Base-by-base conservation (phyloP, 2,113 vertebrate species). In the Tor tambroides region DNA sequence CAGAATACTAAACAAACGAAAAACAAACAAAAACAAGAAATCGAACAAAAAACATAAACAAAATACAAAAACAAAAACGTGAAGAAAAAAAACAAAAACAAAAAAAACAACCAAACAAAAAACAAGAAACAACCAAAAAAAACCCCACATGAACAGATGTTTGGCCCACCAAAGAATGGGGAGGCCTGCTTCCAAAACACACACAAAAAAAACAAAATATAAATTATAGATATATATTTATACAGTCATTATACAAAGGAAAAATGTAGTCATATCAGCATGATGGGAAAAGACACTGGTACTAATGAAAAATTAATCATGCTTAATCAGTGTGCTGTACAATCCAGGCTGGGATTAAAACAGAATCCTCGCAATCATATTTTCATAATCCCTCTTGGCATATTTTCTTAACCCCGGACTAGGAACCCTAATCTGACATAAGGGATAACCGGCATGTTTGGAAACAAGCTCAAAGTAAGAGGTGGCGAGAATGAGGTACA, bases 401-500 rank as follows among this genome's bases (percentile, higher is more conserved):
- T 88, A 90, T 85, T 86, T 43, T 65, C 84, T 85, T 91, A 87
- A 89, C 84, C 85, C 84, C 56, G 75, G 84, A 89, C 32, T 74
- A 87, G 85, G 74, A 88, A 97, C 98, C 98, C 92, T 98, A 96
- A 21, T 97, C 97, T 32, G 86, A 69, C 86, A 90, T 89, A 80
- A 78, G 46, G 86, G 83, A 89, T 92, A 90, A 92, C 85, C 86
- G 87, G 88, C 26, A 9, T 80, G 89, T 91, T 91, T 92, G 90
- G 86, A 92, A 93, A 93, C 87, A 93, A 26, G 51, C 74, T 35
- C 35, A 41, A 26, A 21, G 41, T 26, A 54, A 87, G 26, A 28
- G 80, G 19, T 21, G 51, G 56, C 7, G 17, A 65, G 32, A 75
- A 76, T 19, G 38, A 67, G 26, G 86, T 65, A 32, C 28, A 83